Conservation (phyloP, 2,797 vertebrate genomes). For the Takifugu rubripes region DNA sequence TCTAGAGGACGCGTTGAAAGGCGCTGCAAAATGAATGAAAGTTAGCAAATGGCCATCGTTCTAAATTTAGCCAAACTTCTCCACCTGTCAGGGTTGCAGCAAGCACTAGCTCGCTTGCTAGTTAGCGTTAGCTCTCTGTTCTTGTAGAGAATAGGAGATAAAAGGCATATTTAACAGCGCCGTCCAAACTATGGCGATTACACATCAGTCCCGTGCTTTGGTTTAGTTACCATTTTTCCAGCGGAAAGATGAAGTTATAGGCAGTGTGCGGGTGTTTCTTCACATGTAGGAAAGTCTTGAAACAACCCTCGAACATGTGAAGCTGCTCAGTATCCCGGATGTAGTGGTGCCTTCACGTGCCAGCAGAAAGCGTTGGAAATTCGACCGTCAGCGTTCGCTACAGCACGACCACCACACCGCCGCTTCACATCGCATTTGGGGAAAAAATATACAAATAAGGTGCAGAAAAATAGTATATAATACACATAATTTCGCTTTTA, state of each 20-base stretch:
- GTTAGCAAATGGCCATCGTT: slow-evolving; percentile 40
- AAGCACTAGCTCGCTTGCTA: slow-evolving; percentile 32
- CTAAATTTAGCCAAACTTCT: slow-evolving; percentile 66
- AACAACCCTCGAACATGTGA: slow-evolving; percentile 47
- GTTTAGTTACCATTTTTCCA: slow-evolving; percentile 56
- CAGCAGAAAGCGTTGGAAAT: slow-evolving; percentile 11
- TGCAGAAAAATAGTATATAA: not conserved
- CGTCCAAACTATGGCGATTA: no score
- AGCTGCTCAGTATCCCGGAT: slow-evolving; percentile 49
- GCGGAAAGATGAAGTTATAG: not conserved
- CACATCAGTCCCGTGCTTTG: no score
- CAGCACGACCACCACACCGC: not conserved
- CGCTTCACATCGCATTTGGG: not conserved
- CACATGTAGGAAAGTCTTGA: slow-evolving; percentile 33
- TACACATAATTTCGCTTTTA: not conserved
- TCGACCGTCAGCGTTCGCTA: accelerated
- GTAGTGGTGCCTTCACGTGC: slow-evolving; percentile 39
- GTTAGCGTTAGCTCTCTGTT: slow-evolving; percentile 49
- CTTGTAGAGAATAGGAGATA: not conserved
- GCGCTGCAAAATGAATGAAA: slow-evolving; percentile 51
- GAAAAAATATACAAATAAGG: not conserved
- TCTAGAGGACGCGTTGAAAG: not conserved
- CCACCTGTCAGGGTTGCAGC: slow-evolving; percentile 55
- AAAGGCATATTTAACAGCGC: not conserved
- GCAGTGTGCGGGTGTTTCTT: slow-evolving; percentile 10